Base-by-base conservation (phyloP, 92 coral and sea anemone species). In the Pocillopora grandis region DNA sequence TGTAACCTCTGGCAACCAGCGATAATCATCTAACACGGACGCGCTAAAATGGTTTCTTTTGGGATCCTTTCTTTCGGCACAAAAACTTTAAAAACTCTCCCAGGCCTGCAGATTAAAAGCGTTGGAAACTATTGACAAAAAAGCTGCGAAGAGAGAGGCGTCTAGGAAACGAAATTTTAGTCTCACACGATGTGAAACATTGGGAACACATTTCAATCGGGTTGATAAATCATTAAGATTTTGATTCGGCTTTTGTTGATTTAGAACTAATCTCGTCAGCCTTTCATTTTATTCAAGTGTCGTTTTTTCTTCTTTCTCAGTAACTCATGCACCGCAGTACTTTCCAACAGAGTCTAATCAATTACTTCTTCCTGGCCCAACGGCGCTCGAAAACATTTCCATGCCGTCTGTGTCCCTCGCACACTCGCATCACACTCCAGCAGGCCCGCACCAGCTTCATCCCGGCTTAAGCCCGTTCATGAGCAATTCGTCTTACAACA, bases 291-390 rank as follows among this genome's bases (percentile, higher is more conserved):
- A 70, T 15, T 33, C 23, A 16, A n/a, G 57, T 20, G 35, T 62
- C 37, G 55, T 36, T 63, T 63, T 37, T n/a, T n/a, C 31, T 23
- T 69, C 19, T 21, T 68, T 68, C 36, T 12, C 7, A 58, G 77
- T 74, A 23, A 80, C 63, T 6, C 86, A 83, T 65, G 73, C 89
- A 3, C 95, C 92, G 18, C 98, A 89, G 71, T 94, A 89, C 79
- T 94, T 86, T 73, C 71, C 98, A 10, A 85, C 88, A 58, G 98
- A 94, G 23, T 80, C 95, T 16, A 91, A 80, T 52, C 95, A 89
- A 59, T 78, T 94, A 1, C 79, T 94, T 12, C 77, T 94, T 37
- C 92, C 98, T 19, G 93, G 91, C 7, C 91, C 98, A 1, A 82
- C 93, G 2, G 71, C 95, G 13, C 87, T 94, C 14, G 98, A 94